Evolutionary conservation across 2,113 vertebrate species (phyloP), one percentile per base, ranked within the genome.

Genomic region (Oncorhynchus tshawytscha): DNA sequence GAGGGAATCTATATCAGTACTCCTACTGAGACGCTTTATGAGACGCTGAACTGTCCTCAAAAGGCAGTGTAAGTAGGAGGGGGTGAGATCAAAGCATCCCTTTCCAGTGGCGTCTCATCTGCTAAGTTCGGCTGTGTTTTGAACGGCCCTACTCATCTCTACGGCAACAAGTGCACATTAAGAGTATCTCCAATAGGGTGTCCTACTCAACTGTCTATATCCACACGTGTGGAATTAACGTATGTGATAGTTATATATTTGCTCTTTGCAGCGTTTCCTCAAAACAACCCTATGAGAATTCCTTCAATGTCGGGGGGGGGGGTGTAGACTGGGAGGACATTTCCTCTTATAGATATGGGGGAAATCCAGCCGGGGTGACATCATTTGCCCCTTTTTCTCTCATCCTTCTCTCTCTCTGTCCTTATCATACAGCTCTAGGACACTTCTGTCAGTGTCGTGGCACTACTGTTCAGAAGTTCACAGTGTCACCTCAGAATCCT

Each of bases 201-300:
- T 25, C 80, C 60, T 39, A 3, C 18, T 24, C 62, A 29, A 78
- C 49, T 4, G 24, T 74, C 71, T 82, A 84, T 89, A 83, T 83
- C 73, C 67, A 75, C 24, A 68, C 77, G 39, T 13, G 24, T 27
- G 81, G 80, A 76, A n/a, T 45, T 45, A 2, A 45, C 39, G 8
- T 62, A 62, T 62, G 59, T 29, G 72, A 65, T 88, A 89, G 89
- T 90, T 89, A 87, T 90, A 89, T 71, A 71, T 84, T 71, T 82
- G 79, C 71, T 83, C 81, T 89, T 81, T 85, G 80, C 77, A 69
- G 39, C 54, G 78, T 87, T 86, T 88, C 80, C 74, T 82, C 39
- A 71, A 71, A 76, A 74, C 48, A 74, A 54, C 71, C 72, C 31
- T 45, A 2, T 80, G 70, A 71, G 81, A 73, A 87, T 87, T 85